phyloP scores from a whole-genome alignment of 2,797 vertebrate species.

The Danio albolineatus region DNA sequence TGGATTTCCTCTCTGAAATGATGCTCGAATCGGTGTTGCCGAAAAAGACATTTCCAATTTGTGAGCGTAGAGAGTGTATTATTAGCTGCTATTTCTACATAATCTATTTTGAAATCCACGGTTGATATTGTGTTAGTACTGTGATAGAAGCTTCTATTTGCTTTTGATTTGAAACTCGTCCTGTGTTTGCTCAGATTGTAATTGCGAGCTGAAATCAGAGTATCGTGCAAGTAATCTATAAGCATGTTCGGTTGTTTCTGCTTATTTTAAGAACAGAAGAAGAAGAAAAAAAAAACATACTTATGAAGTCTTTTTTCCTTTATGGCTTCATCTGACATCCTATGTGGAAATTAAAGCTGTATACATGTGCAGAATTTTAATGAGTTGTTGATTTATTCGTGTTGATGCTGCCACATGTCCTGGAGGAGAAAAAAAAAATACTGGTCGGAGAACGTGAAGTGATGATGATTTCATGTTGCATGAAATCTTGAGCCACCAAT shows the following conservation, averaged over 20 bases:
- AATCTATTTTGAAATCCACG: constrained; percentile 32
- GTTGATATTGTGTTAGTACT: constrained; percentile 41
- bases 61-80: constrained; percentile 14
- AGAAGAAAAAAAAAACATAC: neutral
- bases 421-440: neutral
- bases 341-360: constrained; percentile 57
- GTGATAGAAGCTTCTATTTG: constrained; percentile 22
- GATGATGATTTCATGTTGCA: constrained; percentile 23
- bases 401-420: constrained; percentile 26
- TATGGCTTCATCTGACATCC: constrained; percentile 32
- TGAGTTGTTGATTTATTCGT: constrained; percentile 46
- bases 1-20: constrained; percentile 24
- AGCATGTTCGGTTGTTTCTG: constrained; percentile 35
- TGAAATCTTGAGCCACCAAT: neutral
- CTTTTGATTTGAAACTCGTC: constrained; percentile 29
- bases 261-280: constrained; percentile 16
- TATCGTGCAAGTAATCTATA: constrained; percentile 50
- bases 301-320: constrained; percentile 29
- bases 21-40: constrained; percentile 37
- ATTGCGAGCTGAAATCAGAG: constrained; percentile 45
- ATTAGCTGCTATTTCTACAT: constrained; percentile 46
- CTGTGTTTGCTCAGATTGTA: constrained; percentile 49
- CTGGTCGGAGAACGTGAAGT: constrained; percentile 15
- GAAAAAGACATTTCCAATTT: neutral
- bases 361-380: constrained; percentile 39